A percentile compares a stretch with the other conserved stretches of the same genome.
Evolutionary conservation across 2,888 invertebrate species (phyloP).

Genomic region (Apocheima hispidaria): DNA sequence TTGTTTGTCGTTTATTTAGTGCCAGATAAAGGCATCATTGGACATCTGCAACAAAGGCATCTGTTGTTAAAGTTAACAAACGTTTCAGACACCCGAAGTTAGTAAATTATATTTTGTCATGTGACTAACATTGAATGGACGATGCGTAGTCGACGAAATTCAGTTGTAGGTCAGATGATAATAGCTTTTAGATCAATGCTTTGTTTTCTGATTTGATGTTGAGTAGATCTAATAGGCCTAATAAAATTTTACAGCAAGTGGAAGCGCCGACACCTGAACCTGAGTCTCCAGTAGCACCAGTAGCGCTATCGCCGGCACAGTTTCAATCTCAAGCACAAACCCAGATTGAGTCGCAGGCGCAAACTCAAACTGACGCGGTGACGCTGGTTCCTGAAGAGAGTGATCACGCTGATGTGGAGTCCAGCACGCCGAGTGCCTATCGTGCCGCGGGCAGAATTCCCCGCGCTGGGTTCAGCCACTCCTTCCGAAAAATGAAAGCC

Average conservation of each 20-base stretch:
- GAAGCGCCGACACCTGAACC: slow-evolving; percentile 49
- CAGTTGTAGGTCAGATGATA: too few species aligned
- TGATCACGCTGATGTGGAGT: slow-evolving; percentile 34
- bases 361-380: slow-evolving; percentile 14
- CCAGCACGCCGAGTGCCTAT: slow-evolving; percentile 41
- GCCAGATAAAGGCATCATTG: too few species aligned
- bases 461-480: slow-evolving; percentile 64
- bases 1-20: too few species aligned
- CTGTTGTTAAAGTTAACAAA: too few species aligned
- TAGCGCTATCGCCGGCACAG: not conserved
- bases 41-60: too few species aligned
- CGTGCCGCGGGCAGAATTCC: slow-evolving; percentile 58
- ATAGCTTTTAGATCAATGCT: too few species aligned
- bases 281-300: slow-evolving; percentile 19
- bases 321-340: slow-evolving; percentile 13
- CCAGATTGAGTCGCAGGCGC: slow-evolving; percentile 7
- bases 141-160: too few species aligned
- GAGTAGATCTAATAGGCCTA: not conserved
- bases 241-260: slow-evolving; percentile 53
- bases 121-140: too few species aligned
- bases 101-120: too few species aligned
- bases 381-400: slow-evolving; percentile 32
- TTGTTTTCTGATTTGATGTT: not conserved
- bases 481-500: slow-evolving; percentile 65
- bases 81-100: too few species aligned